Conservation (phyloP, 2,888 invertebrate genomes). For the Agrotis segetum region DNA sequence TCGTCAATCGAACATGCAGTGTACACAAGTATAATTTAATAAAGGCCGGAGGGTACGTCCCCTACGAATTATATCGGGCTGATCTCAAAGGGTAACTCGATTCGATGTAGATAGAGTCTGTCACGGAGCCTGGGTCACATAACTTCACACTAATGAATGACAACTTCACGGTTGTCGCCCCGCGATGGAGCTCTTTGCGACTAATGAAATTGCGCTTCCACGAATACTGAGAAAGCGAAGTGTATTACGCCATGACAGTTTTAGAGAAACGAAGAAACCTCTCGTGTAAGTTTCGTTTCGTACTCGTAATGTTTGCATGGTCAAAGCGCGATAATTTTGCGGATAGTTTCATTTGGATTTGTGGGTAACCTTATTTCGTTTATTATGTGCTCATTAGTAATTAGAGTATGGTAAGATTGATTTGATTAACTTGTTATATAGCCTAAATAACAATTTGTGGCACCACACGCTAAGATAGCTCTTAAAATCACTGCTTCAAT, state of each 20-base stretch:
- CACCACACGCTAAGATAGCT: neutral
- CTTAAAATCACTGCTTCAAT: neutral
- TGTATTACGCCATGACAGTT: constrained; percentile 66
- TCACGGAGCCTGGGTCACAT: constrained; percentile 72
- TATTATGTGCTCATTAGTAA: neutral
- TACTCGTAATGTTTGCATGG: constrained; percentile 23
- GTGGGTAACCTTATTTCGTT: neutral
- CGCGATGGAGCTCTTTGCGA: constrained; percentile 76
- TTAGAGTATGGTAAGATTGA: neutral
- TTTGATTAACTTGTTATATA: no score
- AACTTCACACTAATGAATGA: constrained; percentile 82
- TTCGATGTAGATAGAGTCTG: constrained; percentile 68
- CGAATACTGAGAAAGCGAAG: constrained; percentile 67
- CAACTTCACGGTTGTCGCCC: constrained; percentile 76
- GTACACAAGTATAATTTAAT: constrained; percentile 43
- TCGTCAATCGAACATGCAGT: constrained; percentile 19
- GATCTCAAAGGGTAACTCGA: constrained; percentile 72
- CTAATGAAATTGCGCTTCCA: constrained; percentile 83
- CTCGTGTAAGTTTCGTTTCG: constrained; percentile 36
- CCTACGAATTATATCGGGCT: constrained; percentile 54
- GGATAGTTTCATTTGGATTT: neutral
- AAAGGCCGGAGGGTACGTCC: constrained; percentile 41
- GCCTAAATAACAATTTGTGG: no score
- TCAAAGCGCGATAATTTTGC: constrained; percentile 25
- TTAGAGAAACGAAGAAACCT: constrained; percentile 45